Base-by-base conservation (phyloP, 2,888 invertebrate genomes). In the Apoderus coryli region DNA sequence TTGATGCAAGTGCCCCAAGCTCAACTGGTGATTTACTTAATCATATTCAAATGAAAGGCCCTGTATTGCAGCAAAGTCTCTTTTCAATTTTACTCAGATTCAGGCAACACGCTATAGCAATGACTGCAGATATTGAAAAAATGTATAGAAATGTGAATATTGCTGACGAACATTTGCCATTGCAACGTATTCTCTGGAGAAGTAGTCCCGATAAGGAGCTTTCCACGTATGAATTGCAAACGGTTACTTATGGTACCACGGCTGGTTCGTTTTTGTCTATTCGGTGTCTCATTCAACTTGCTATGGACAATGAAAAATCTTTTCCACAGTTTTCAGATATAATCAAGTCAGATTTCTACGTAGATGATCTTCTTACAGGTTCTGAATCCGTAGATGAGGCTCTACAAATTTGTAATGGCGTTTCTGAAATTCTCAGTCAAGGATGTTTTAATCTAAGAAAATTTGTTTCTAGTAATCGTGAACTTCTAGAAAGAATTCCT, bases 51-150 rank as follows among this genome's bases (percentile, higher is more conserved):
- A 29, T 35, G 13, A 27, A 31, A 12, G 45, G 45, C 5, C 40
- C 43, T 10, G 36, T 25, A 6, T 32, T 46, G 13, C 44, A 46
- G 27, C 24, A 39, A 10, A 38, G 45, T 31, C 23, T 46, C 10
- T 40, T 43, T 31, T 15, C 30, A 11, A 43, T 45, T 14, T 7
- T 45, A n/a, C 6, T 41, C 6, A 22, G 43, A 14, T 45, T 45
- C 36, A 14, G 48, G 14, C 25, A 23, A 16, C 38, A 44, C 26
- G 41, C 11, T 37, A 22, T 27, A 25, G 40, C 31, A 3, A 7
- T 32, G 14, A 19, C 23, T 10, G 27, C 27, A 9, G 29, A 33
- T 15, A 29, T 33, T 5, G 16, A 12, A 10, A 33, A 32, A 28
- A 32, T 32, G 32, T 32, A 29, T 19, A 12, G 32, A 9, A 27